Percentiles rank a stretch among this genome's conserved stretches.
phyloP scores from a whole-genome alignment of 1,140 invertebrate species.

The Drosophila tani region DNA sequence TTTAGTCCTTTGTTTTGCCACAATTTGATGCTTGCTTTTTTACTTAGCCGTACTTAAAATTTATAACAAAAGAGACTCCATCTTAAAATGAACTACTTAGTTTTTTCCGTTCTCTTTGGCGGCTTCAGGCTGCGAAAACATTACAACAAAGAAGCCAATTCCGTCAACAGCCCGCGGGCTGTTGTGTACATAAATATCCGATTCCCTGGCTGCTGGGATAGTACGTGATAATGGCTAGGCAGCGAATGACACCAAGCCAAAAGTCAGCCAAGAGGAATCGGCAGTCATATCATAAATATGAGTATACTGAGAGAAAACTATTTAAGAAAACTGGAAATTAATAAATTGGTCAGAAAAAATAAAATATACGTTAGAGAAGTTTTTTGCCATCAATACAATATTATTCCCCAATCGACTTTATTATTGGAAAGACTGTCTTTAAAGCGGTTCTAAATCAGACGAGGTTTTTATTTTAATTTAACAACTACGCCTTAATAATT shows the following conservation, averaged over 20 bases:
- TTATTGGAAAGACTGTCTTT: no score
- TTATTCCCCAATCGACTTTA: no score
- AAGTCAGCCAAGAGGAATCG: slow-evolving; percentile 65
- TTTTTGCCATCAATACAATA: no score
- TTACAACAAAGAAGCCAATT: slow-evolving; percentile 82
- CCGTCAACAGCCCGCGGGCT: slow-evolving; percentile 54
- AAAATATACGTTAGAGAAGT: no score
- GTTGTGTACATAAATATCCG: slow-evolving; percentile 40
- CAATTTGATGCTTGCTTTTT: slow-evolving; percentile 79
- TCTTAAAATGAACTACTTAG: slow-evolving; percentile 80
- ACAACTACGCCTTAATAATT: no score
- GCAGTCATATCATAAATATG: slow-evolving; percentile 62
- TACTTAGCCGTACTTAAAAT: slow-evolving; percentile 81
- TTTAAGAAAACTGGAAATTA: no score
- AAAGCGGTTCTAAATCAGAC: no score
- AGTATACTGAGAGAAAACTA: slow-evolving; percentile 7
- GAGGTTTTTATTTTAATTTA: no score
- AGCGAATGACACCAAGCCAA: slow-evolving; percentile 76
- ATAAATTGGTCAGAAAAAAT: no score
- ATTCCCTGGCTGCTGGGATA: slow-evolving; percentile 39
- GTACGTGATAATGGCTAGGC: slow-evolving; percentile 79
- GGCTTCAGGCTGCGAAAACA: slow-evolving; percentile 55
- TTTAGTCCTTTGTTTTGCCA: slow-evolving; percentile 78
- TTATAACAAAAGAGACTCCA: slow-evolving; percentile 73
- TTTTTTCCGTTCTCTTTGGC: slow-evolving; percentile 30